Percentiles rank a stretch among this genome's conserved stretches.
These are phyloP conservation scores for Oceanodroma tethys DNA, from an alignment of 2,113 vertebrate genomes.

Conservation along the genomic window DNA sequence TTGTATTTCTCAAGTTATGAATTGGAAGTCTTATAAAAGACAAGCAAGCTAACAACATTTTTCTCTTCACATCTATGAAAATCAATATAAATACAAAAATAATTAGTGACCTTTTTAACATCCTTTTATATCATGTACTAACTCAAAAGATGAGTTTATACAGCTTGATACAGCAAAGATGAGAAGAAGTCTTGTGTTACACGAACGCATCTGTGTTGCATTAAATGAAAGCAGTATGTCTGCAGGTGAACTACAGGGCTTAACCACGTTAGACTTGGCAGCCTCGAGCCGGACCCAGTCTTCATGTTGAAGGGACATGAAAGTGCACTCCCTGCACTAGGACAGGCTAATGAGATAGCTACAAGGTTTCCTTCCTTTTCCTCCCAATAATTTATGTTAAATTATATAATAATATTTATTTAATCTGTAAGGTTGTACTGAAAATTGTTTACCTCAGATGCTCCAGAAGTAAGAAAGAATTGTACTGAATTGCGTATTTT, in stretches of 20 bases:
- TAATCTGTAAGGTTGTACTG: not conserved
- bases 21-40: not conserved
- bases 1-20: not conserved
- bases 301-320: not conserved
- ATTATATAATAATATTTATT: not conserved
- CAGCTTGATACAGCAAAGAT: not conserved
- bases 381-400: not conserved
- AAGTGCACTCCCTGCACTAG: not conserved
- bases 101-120: not conserved
- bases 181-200: not conserved
- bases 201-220: accelerated
- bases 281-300: not conserved
- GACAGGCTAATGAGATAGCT: not conserved
- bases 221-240: not conserved
- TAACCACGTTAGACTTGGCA: not conserved
- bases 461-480: not conserved
- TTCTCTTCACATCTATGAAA: not conserved
- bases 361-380: not conserved
- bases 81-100: not conserved
- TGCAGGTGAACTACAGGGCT: not conserved
- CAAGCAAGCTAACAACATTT: not conserved
- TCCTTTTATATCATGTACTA: not conserved
- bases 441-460: not conserved
- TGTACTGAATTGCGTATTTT: not conserved
- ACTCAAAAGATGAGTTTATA: not conserved